These are phyloP conservation scores for Tetheella fluctuosa DNA, from an alignment of 2,888 invertebrate genomes.

Conservation along the genomic window DNA sequence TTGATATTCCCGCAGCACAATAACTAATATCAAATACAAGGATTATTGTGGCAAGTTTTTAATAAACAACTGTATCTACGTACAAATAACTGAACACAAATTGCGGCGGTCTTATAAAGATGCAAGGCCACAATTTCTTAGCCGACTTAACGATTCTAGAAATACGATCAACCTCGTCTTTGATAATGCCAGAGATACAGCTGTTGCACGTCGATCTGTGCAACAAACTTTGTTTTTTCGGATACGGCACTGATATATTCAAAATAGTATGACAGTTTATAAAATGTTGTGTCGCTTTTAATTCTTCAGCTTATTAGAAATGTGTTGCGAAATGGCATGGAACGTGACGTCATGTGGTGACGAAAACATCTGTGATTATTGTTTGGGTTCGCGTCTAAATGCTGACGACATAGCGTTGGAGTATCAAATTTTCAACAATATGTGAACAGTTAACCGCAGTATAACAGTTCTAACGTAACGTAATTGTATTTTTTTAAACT, in stretches of 20 bases:
- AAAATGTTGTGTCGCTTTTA: not conserved
- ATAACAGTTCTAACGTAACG: no score
- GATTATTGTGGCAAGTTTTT: not conserved
- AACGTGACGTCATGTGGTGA: not conserved
- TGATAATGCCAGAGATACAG: conserved; percentile 37
- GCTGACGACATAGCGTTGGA: no score
- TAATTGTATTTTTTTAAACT: no score
- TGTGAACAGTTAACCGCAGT: no score
- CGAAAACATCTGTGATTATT: not conserved
- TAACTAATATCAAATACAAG: not conserved
- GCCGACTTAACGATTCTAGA: conserved; percentile 41
- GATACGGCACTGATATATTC: conserved; percentile 1
- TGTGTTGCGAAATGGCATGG: not conserved
- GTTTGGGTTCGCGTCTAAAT: not conserved
- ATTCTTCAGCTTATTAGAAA: not conserved
- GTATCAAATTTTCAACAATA: no score
- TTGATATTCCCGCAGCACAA: no score
- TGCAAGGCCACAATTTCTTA: conserved; percentile 41
- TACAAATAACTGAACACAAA: conserved; percentile 10
- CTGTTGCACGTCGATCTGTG: conserved; percentile 25
- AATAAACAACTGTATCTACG: not conserved
- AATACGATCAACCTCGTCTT: conserved; percentile 41
- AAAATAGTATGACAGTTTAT: no score
- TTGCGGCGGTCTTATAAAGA: conserved; percentile 15
- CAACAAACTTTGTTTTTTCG: not conserved